These are phyloP conservation scores for Cryptocephalus primarius DNA, from an alignment of 2,888 invertebrate genomes.

Conservation along the genomic window DNA sequence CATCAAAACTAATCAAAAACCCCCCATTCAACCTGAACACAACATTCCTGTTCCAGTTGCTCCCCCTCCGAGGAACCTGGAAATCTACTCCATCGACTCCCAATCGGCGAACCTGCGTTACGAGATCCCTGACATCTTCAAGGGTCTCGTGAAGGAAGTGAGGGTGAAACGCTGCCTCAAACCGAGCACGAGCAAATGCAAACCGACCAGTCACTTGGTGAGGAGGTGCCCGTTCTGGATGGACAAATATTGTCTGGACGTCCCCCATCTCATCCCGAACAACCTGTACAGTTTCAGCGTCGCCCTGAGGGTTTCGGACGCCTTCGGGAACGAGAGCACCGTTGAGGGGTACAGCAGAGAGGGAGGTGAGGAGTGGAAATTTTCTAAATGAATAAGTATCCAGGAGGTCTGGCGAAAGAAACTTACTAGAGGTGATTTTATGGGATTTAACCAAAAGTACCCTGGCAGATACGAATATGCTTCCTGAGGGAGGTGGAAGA, in stretches of 20 bases:
- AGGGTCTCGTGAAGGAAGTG: slow-evolving; percentile 21
- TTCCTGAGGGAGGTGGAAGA: too few species aligned
- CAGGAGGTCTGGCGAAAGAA: too few species aligned
- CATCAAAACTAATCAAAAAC: neutral
- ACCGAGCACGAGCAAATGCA: slow-evolving; percentile 22
- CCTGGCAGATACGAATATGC: too few species aligned
- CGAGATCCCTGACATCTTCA: slow-evolving; percentile 22
- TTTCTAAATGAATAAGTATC: too few species aligned
- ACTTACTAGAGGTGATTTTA: too few species aligned
- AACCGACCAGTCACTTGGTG: slow-evolving; percentile 14
- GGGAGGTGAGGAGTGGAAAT: slow-evolving; percentile 24
- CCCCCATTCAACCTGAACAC: neutral
- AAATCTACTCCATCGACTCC: slow-evolving; percentile 27
- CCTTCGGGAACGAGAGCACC: slow-evolving; percentile 21
- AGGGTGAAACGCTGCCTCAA: slow-evolving; percentile 24
- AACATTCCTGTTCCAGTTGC: slow-evolving; percentile 22
- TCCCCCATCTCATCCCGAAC: slow-evolving; percentile 20
- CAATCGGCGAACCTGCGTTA: slow-evolving; percentile 25
- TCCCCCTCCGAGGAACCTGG: slow-evolving; percentile 22
- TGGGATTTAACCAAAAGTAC: too few species aligned
- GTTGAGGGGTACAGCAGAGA: slow-evolving; percentile 19
- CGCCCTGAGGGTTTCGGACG: slow-evolving; percentile 23
- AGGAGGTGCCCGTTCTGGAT: slow-evolving; percentile 26
- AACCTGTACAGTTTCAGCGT: slow-evolving; percentile 22
- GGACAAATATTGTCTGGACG: slow-evolving; percentile 24